These are phyloP conservation scores for Dendropsophus ebraccatus DNA, from an alignment of 2,113 vertebrate genomes.

Conservation along the genomic window DNA sequence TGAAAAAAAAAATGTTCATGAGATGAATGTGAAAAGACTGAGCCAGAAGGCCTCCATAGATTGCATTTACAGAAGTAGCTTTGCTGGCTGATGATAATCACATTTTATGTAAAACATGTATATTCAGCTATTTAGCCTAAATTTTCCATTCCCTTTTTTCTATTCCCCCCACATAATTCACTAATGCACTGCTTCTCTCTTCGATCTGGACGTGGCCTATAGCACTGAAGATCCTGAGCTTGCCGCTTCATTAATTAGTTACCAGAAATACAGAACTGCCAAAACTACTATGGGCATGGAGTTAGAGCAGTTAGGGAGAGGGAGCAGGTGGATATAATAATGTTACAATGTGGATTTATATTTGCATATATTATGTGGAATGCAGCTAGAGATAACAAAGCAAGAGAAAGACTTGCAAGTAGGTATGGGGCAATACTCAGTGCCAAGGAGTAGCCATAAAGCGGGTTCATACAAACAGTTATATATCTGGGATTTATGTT, in stretches of 20 bases:
- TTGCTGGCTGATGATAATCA: neutral
- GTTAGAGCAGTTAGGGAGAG: neutral
- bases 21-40: neutral
- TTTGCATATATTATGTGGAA: neutral
- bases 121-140: neutral
- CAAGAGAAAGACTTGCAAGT: neutral
- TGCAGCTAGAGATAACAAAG: neutral
- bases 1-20: neutral
- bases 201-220: neutral
- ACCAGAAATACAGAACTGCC: neutral
- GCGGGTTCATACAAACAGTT: neutral
- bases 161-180: neutral
- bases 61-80: neutral
- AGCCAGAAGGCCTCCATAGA: neutral
- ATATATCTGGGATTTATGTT: neutral
- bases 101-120: neutral
- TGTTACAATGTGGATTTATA: neutral
- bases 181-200: neutral
- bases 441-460: neutral
- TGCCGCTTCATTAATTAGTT: neutral
- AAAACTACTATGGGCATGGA: neutral
- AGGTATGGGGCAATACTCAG: no score
- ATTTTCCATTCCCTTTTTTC: neutral
- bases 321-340: neutral
- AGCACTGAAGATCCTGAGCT: neutral